A percentile compares a stretch with the other conserved stretches of the same genome.
Evolutionary conservation across 1,140 invertebrate genomes (phyloP).

Genomic region (Philaenus spumarius): DNA sequence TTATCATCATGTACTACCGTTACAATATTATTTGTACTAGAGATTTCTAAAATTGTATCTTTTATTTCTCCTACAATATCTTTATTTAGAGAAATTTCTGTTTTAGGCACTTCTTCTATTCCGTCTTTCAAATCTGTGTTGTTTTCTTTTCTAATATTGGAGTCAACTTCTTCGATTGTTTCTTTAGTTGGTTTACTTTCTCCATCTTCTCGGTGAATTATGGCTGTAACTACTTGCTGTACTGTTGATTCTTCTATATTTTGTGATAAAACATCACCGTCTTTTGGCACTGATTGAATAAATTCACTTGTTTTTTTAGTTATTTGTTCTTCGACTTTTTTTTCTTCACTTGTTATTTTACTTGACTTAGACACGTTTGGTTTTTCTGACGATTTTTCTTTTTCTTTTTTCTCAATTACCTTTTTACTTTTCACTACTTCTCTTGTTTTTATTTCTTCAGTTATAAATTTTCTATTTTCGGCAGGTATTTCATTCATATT

Average conservation of each 20-base stretch:
- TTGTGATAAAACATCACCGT: slow-evolving; percentile 15
- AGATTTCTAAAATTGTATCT: background rate
- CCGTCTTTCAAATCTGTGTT: background rate
- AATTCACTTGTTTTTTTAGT: slow-evolving; percentile 10
- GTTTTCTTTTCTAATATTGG: background rate
- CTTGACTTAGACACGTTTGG: slow-evolving; percentile 9
- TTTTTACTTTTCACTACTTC: slow-evolving; percentile 18
- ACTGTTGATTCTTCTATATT: slow-evolving; percentile 30
- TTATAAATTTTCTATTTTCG: slow-evolving; percentile 30
- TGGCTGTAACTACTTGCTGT: slow-evolving; percentile 14
- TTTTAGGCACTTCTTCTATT: background rate
- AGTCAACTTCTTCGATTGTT: slow-evolving; percentile 3
- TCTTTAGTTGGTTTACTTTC: background rate
- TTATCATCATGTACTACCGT: too few relatives aligned
- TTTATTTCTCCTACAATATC: background rate
- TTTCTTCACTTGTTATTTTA: slow-evolving; percentile 16
- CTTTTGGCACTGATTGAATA: background rate
- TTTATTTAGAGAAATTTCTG: background rate
- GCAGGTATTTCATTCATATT: slow-evolving; percentile 33
- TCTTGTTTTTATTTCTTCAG: slow-evolving; percentile 14
- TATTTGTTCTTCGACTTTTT: slow-evolving; percentile 12
- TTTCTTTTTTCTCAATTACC: slow-evolving; percentile 15
- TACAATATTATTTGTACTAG: background rate
- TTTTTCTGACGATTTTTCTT: background rate
- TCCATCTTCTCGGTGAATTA: slow-evolving; percentile 14